Evolutionary conservation across 2,113 vertebrate species (phyloP).

Genomic region (Misgurnus anguillicaudatus): DNA sequence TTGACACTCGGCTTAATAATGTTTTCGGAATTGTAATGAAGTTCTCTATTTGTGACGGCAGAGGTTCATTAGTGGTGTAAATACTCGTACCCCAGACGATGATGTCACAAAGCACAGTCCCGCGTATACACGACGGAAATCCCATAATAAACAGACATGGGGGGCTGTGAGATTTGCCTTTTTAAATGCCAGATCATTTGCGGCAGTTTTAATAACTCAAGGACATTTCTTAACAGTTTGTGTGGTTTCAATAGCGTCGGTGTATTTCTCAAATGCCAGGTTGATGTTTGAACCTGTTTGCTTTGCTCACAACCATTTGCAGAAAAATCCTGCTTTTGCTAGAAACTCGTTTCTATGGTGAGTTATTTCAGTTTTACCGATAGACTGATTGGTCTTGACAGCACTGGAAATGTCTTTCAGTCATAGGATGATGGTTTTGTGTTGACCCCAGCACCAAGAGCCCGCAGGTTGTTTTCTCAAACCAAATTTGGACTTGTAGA

Average conservation of each 20-base stretch:
- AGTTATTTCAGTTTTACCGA: conserved; percentile 17
- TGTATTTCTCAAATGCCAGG: conserved; percentile 9
- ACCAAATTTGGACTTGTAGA: neutral
- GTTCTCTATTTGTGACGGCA: conserved; percentile 19
- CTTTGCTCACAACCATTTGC: neutral
- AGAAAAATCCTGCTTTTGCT: conserved; percentile 23
- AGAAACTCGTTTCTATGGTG: neutral
- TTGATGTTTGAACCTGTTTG: too few species aligned
- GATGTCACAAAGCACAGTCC: neutral
- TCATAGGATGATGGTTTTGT: neutral
- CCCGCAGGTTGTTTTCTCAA: conserved; percentile 16
- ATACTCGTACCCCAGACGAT: conserved; percentile 14
- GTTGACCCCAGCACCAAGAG: conserved; percentile 12
- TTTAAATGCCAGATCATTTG: conserved; percentile 27
- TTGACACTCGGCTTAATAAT: conserved; percentile 38
- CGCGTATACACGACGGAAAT: neutral
- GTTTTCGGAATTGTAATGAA: conserved; percentile 32
- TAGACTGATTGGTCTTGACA: conserved; percentile 24
- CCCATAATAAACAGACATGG: conserved; percentile 8
- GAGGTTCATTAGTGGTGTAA: conserved; percentile 17
- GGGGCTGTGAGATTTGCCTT: conserved; percentile 3
- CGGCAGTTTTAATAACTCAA: neutral
- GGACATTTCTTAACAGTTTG: neutral
- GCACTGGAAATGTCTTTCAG: neutral
- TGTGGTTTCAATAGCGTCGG: neutral